A percentile compares a stretch with the other conserved stretches of the same genome.
phyloP scores from a whole-genome alignment of 2,888 invertebrate species.

The Phortica okadai region DNA sequence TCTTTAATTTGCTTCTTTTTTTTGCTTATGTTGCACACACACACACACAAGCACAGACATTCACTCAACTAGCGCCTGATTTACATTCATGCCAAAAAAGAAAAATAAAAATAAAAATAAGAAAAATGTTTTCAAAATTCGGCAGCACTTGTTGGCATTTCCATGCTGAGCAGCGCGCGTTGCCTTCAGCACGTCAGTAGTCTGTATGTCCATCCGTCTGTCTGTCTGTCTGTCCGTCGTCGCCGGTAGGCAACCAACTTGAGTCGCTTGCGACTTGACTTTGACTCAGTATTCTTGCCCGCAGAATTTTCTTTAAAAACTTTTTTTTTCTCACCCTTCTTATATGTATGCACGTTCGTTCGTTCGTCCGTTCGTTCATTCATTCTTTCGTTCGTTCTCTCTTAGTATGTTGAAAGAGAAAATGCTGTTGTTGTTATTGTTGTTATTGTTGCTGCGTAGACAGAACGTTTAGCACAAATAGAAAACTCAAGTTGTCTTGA shows the following conservation, averaged over 20 bases:
- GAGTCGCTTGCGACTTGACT: neutral
- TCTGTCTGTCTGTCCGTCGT: constrained; percentile 12
- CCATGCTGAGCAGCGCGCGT: constrained; percentile 19
- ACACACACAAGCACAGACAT: neutral
- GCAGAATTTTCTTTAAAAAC: neutral
- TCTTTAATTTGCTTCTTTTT: neutral
- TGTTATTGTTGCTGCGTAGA: neutral
- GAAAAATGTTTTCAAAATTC: neutral
- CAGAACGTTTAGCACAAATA: neutral
- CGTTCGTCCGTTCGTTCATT: neutral
- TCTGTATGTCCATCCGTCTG: neutral
- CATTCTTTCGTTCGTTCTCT: neutral
- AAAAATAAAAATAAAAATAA: constrained; percentile 20
- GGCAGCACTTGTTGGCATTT: constrained; percentile 66
- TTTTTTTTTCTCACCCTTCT: neutral
- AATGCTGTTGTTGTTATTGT: neutral
- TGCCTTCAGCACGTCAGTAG: neutral
- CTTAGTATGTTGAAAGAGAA: constrained; percentile 8
- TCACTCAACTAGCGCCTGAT: no score
- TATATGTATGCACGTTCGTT: neutral
- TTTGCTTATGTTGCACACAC: neutral
- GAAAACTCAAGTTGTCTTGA: neutral
- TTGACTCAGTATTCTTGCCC: neutral
- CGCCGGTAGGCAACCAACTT: neutral
- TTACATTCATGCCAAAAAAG: constrained; percentile 22